Evolutionary conservation across 1,140 invertebrate genomes (phyloP).

Genomic region (Liolophura sinensis): DNA sequence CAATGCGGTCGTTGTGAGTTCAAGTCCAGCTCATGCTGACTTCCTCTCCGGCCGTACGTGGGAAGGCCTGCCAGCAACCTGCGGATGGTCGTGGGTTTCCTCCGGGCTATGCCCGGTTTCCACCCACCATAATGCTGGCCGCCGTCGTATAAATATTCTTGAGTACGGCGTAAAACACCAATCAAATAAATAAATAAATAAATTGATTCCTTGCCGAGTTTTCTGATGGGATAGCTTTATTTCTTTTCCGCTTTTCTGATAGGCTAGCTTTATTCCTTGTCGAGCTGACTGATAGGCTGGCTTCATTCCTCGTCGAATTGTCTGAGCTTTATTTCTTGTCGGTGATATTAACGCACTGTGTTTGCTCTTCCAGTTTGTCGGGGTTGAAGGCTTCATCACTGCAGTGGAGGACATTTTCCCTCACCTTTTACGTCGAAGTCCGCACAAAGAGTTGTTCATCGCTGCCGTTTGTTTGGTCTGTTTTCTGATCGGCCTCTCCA

Average conservation of each 20-base stretch:
- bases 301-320: not conserved
- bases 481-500: constrained; percentile 70
- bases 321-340: not conserved
- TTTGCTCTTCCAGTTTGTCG: constrained; percentile 70
- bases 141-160: too few species aligned
- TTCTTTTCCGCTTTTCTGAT: not conserved
- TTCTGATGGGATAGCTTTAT: not conserved
- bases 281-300: not conserved
- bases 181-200: not conserved
- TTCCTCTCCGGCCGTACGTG: too few species aligned
- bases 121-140: too few species aligned
- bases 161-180: not conserved
- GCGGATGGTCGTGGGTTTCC: too few species aligned
- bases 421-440: constrained; percentile 52
- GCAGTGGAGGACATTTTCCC: constrained; percentile 75
- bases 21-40: too few species aligned
- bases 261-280: not conserved
- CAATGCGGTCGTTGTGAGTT: too few species aligned
- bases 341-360: not conserved
- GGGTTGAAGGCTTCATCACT: constrained; percentile 78
- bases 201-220: not conserved
- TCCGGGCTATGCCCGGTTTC: too few species aligned
- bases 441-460: constrained; percentile 66
- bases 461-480: constrained; percentile 66
- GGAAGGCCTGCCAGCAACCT: too few species aligned